Evolutionary conservation across 2,113 vertebrate species (phyloP).

Genomic region (Chaenogobius annularis): DNA sequence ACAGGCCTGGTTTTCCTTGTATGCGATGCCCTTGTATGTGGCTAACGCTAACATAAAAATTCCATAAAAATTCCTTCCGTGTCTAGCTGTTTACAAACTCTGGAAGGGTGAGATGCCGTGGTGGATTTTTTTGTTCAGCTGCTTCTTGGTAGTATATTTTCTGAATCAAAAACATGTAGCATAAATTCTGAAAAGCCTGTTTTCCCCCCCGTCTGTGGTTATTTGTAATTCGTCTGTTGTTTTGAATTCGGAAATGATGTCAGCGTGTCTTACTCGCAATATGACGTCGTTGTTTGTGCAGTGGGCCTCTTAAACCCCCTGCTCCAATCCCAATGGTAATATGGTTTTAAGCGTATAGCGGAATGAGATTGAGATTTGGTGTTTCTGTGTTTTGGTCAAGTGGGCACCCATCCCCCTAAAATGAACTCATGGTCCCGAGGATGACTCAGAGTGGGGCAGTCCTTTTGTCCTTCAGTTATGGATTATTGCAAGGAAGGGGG

Average conservation of each 20-base stretch:
- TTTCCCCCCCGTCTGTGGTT: no score
- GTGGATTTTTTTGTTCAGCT: no score
- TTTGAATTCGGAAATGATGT: not conserved
- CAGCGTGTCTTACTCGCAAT: not conserved
- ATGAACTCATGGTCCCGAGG: slow-evolving; percentile 13
- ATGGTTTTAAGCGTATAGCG: not conserved
- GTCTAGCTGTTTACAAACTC: no score
- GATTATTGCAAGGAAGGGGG: slow-evolving; percentile 49
- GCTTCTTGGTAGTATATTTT: no score
- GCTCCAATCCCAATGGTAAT: not conserved
- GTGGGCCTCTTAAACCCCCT: not conserved
- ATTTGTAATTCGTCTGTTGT: no score
- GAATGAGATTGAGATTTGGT: slow-evolving; percentile 6
- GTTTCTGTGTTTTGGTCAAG: not conserved
- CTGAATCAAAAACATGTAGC: no score
- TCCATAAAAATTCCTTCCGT: no score
- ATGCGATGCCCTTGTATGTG: no score
- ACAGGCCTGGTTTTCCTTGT: no score
- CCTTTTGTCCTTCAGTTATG: slow-evolving; percentile 71
- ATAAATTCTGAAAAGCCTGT: no score
- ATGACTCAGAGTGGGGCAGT: slow-evolving; percentile 47
- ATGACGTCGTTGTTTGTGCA: not conserved
- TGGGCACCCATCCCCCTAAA: slow-evolving; percentile 15
- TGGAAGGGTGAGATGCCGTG: no score
- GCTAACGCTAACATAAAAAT: no score